Evolutionary conservation across 2,888 invertebrate species (phyloP).

Genomic region (Corbicula japonica): DNA sequence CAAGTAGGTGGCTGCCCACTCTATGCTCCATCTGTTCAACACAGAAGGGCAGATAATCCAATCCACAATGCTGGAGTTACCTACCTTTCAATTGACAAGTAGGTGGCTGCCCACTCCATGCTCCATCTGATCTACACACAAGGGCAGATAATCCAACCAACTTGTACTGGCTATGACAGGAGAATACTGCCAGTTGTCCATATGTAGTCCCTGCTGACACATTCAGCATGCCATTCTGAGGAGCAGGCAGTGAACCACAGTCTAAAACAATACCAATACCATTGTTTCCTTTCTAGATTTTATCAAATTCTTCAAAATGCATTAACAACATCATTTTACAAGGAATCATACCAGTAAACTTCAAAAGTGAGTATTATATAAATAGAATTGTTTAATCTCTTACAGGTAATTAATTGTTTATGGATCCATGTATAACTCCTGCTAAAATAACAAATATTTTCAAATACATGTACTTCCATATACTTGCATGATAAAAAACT

Average conservation of each 20-base stretch:
- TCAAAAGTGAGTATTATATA: neutral
- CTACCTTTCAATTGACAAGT: slow-evolving; percentile 14
- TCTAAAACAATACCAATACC: slow-evolving; percentile 4
- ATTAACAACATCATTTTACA: neutral
- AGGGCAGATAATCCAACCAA: slow-evolving; percentile 27
- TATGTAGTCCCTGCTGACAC: slow-evolving; percentile 27
- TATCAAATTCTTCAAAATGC: neutral
- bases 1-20: no score
- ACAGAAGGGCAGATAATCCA: slow-evolving; percentile 34
- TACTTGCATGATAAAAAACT: no score
- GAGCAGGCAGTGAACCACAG: slow-evolving; percentile 20
- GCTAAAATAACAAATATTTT: no score
- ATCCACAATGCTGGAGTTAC: neutral
- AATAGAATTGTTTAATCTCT: neutral
- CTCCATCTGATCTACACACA: slow-evolving; percentile 46
- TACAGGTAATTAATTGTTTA: neutral
- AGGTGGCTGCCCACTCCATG: slow-evolving; percentile 44
- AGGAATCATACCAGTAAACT: neutral
- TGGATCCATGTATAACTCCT: no score
- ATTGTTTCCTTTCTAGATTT: neutral
- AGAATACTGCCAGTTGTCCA: slow-evolving; percentile 32
- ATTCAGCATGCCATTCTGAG: slow-evolving; percentile 15
- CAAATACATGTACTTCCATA: no score
- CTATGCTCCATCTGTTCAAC: no score
- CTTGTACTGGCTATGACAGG: slow-evolving; percentile 32